These are phyloP conservation scores for Decapterus maruadsi DNA, from an alignment of 2,797 vertebrate species.

Conservation along the genomic window DNA sequence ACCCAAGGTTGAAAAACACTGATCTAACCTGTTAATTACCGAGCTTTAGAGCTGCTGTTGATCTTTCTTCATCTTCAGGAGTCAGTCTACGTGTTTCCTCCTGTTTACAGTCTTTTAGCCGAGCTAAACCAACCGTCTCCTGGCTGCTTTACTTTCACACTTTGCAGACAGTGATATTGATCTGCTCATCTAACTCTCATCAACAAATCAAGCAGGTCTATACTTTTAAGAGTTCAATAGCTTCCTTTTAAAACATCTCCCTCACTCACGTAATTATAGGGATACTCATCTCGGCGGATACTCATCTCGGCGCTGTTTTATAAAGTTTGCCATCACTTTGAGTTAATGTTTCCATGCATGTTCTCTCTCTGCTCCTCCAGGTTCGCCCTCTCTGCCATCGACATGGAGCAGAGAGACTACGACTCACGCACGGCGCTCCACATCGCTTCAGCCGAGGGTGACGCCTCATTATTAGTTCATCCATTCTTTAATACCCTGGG, in stretches of 20 bases:
- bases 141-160: background rate
- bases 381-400: conserved; percentile 93
- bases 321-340: conserved; percentile 2
- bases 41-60: background rate
- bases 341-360: conserved; percentile 26
- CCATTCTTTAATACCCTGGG: conserved; percentile 9
- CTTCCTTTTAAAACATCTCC: background rate
- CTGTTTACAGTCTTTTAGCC: background rate
- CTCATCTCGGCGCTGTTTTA: background rate
- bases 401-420: conserved; percentile 96
- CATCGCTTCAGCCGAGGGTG: conserved; percentile 95
- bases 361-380: conserved; percentile 73
- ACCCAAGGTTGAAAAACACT: too few species aligned
- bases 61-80: background rate
- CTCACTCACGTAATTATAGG: background rate
- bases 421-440: conserved; percentile 95
- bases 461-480: conserved; percentile 37
- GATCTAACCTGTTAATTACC: background rate
- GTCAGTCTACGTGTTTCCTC: background rate
- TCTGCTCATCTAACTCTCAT: background rate
- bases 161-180: background rate
- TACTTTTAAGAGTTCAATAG: background rate
- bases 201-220: background rate
- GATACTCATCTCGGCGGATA: background rate
- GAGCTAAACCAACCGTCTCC: background rate